Conservation (phyloP, 2,888 invertebrate species). For the Mythimna loreyi region DNA sequence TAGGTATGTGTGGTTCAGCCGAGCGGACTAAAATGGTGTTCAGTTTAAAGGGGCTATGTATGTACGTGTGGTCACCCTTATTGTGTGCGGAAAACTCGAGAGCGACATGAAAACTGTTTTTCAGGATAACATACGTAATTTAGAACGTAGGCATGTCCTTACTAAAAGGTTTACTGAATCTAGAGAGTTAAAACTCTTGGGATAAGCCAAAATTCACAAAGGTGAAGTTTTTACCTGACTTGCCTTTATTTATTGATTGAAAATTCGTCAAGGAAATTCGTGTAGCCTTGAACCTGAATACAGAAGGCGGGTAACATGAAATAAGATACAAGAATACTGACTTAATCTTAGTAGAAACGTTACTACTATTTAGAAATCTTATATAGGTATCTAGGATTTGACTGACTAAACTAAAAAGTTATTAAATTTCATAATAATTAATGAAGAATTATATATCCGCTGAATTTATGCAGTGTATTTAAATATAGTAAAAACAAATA, state of each 20-base stretch:
- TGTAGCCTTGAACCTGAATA: neutral
- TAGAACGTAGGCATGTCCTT: neutral
- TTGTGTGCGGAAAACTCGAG: constrained; percentile 29
- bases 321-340: neutral
- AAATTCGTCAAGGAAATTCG: neutral
- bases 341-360: neutral
- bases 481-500: too few relatives aligned
- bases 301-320: neutral
- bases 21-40: constrained; percentile 44
- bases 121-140: constrained; percentile 8
- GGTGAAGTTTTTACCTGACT: neutral
- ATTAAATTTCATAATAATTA: neutral
- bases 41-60: constrained; percentile 44
- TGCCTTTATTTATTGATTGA: neutral
- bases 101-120: constrained; percentile 28
- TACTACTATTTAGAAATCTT: neutral
- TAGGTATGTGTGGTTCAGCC: constrained; percentile 36
- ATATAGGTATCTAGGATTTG: neutral
- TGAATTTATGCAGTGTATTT: too few relatives aligned
- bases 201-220: neutral
- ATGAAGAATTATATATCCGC: too few relatives aligned
- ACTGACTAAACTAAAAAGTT: too few relatives aligned
- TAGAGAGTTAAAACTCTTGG: neutral
- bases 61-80: constrained; percentile 34
- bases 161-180: neutral